Evolutionary conservation across 2,113 vertebrate genomes (phyloP), one percentile per base, ranked within the genome.

Genomic region (Dipodomys merriami): DNA sequence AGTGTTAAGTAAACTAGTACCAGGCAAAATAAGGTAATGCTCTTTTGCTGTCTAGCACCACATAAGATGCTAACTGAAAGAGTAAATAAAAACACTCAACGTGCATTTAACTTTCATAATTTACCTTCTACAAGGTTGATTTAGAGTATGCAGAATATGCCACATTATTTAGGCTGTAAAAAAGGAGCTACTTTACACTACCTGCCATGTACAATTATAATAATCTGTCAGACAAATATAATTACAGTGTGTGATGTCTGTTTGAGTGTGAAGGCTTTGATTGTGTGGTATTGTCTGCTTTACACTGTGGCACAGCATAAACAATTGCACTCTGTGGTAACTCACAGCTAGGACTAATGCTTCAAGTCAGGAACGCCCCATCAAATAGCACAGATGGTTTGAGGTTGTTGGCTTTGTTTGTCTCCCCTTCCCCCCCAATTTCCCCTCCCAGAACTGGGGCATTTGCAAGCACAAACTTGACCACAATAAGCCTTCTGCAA

Each of bases 211-310:
- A 96, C 96, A 97, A 98, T 98, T 98, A 98, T 98, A 97, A 97
- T 98, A 97, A 98, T 97, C 97, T 98, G 97, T 94, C 96, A 98
- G 97, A 98, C 97, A 98, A 98, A 98, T 98, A 97, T 98, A 98
- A 98, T 98, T 98, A 98, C 95, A 97, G 97, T 96, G 91, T 98
- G 95, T 98, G 97, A 97, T 98, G 97, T 98, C 98, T 98, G 97
- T 97, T 98, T 98, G 96, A 97, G 97, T 98, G 92, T 97, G 97
- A 98, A 98, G 97, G 97, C 97, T 98, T 97, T 98, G 98, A 97
- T 98, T 97, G 97, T 98, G 95, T 97, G 97, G 95, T 97, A 97
- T 97, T 98, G 96, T 97, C 97, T 97, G 95, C 95, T 96, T 98
- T 96, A 96, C 93, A 97, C 96, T 89, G 97, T 97, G 96, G 97